Base-by-base conservation (phyloP, 2,888 invertebrate genomes). In the Sarcophaga variegata region DNA sequence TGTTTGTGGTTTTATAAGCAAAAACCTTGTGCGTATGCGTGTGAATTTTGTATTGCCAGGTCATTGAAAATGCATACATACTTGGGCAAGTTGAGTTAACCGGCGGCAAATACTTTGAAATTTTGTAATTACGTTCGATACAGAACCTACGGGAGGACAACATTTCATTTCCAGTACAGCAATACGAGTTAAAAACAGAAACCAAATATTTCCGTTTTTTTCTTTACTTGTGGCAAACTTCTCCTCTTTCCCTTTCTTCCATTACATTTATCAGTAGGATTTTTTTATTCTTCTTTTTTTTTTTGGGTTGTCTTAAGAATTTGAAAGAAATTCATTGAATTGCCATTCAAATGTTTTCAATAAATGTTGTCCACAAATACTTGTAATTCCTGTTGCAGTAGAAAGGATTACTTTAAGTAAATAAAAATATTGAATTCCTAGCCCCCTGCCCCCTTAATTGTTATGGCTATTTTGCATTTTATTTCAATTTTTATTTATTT, bases 111-210 rank as follows among this genome's bases (percentile, higher is more conserved):
- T 64, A 84, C 79, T 80, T 80, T 80, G 79, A 64, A 84, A 80
- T 76, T 84, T 84, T 76, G 80, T 76, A 84, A 84, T 76, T 80
- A 79, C 67, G 71, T 83, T 82, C 82, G 49, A 77, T 77, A 78
- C 59, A 71, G 77, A 83, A 77, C 71, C 77, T 62, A 67, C 71
- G 77, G 82, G 37, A 37, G 8, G 71, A 66, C 66, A 77, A 72
- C 66, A 77, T 66, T 71, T 77, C 77, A 64, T 77, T 83, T 77
- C 22, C 77, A 77, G 17, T 59, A 72, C 45, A 37, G 37, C 37
- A 37, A 37, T 37, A 37, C 37, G 37, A 37, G 8, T 37, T 37
- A 10, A 37, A 37, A 37, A 37, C 8, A 37, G 2, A 37, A 37
- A 37, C 37, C 0, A 37, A 37, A 37, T 37, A 2, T 37, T 37